Base-by-base conservation (phyloP, 2,113 vertebrate genomes). In the Gallinago media region DNA sequence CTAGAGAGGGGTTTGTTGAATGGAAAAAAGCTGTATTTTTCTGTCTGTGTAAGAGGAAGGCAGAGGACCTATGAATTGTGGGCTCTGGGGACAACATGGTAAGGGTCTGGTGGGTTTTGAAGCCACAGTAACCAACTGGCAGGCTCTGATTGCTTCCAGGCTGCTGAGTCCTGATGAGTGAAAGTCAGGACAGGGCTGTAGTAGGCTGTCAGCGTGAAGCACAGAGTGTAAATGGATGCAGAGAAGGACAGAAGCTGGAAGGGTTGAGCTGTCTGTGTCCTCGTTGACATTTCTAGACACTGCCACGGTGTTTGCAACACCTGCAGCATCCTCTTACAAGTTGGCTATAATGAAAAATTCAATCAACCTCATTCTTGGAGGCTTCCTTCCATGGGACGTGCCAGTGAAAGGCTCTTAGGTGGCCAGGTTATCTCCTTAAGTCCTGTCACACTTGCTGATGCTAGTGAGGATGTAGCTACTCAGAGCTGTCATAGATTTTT, bases 291-390 rank as follows among this genome's bases (percentile, higher is more conserved):
- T 44, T 32, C 49, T 10, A 3, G 26, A 1, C 19, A 23, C 29
- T 36, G 26, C 10, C 63, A 20, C 5, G 2, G 56, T 3, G 25
- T 32, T 79, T 63, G 67, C 75, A 22, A 23, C 14, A 15, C 36
- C 40, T 50, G 59, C 31, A 61, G 32, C 71, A 34, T 83, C 32
- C 15, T 21, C 36, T 46, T 21, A 7, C 9, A 29, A 32, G 8
- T 11, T 1, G 2, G 26, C 42, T 76, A 2, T 8, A 13, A 9
- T 1, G 22, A 38, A 44, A 80, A 70, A 22, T 7, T 31, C 0
- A 0, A 15, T 34, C 29, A 89, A 3, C 26, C 6, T 31, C 7
- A 2, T 54, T 63, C 42, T 40, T 40, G 46, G 67, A 31, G 31
- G 15, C 29, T 70, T 73, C 31, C 6, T 68, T 61, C 52, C 15